Conservation (phyloP, 2,888 invertebrate species). For the Ochropleura plecta region DNA sequence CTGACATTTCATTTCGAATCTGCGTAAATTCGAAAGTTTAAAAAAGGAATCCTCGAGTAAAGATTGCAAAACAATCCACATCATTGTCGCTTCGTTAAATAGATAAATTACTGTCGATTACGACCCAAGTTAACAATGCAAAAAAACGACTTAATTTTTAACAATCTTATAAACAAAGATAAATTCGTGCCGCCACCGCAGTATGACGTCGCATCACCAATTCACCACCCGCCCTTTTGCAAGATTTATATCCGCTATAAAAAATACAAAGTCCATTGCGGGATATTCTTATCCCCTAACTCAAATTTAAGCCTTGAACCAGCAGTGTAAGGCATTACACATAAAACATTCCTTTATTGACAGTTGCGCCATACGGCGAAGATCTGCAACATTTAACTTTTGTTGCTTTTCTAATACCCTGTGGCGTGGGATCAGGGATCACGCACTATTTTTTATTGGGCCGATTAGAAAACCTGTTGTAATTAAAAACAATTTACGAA, state of each 20-base stretch:
- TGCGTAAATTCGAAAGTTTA: constrained; percentile 41
- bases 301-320: constrained; percentile 52
- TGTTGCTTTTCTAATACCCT: constrained; percentile 81
- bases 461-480: constrained; percentile 68
- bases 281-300: constrained; percentile 19
- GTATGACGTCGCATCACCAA: constrained; percentile 84
- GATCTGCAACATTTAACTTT: constrained; percentile 82
- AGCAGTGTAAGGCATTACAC: constrained; percentile 73
- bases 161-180: constrained; percentile 85
- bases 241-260: constrained; percentile 81
- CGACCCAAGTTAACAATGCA: constrained; percentile 76
- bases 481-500: constrained; percentile 75
- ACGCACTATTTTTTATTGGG: constrained; percentile 72
- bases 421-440: constrained; percentile 76
- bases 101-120: constrained; percentile 70
- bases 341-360: constrained; percentile 74
- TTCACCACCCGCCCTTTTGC: constrained; percentile 77
- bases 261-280: constrained; percentile 72
- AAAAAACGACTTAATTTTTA: constrained; percentile 79
- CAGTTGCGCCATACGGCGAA: constrained; percentile 76
- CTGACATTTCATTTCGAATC: constrained; percentile 48
- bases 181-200: constrained; percentile 83
- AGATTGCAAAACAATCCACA: constrained; percentile 59
- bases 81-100: constrained; percentile 70
- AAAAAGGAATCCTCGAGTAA: constrained; percentile 54